These are phyloP conservation scores for Tenthredo distinguenda DNA, from an alignment of 2,888 invertebrate species.

Conservation along the genomic window DNA sequence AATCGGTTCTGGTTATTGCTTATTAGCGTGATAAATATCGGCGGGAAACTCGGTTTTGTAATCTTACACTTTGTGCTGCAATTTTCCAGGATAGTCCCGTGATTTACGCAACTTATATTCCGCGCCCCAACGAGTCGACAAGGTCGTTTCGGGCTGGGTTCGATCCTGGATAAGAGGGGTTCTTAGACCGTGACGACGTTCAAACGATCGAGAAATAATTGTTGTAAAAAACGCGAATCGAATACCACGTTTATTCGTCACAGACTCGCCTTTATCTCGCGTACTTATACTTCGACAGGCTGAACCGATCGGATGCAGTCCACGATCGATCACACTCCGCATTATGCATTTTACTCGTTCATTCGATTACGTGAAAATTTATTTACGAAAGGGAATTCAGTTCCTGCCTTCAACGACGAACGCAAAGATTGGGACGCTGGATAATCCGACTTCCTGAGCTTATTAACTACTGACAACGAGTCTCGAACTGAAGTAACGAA, in stretches of 20 bases:
- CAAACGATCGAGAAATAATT: constrained; percentile 29
- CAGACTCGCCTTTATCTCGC: background rate
- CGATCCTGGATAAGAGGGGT: constrained; percentile 23
- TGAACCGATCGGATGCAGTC: background rate
- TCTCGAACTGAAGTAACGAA: background rate
- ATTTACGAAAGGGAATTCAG: background rate
- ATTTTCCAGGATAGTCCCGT: background rate
- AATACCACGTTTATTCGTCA: background rate
- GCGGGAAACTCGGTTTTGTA: background rate
- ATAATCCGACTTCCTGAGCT: background rate
- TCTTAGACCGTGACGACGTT: constrained; percentile 21
- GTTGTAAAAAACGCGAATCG: constrained; percentile 1
- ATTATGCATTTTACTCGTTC: background rate
- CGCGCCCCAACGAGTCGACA: constrained; percentile 13
- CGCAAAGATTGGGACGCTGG: background rate
- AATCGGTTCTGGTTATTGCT: constrained; percentile 16
- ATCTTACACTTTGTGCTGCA: background rate
- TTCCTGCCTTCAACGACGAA: background rate
- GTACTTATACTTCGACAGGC: background rate
- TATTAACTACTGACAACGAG: background rate
- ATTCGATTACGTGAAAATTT: background rate
- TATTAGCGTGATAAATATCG: background rate
- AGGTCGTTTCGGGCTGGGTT: background rate
- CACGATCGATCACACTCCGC: background rate
- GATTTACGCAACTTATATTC: constrained; percentile 24